phyloP scores from a whole-genome alignment of 2,888 invertebrate genomes.

The Cheilosia soror region DNA sequence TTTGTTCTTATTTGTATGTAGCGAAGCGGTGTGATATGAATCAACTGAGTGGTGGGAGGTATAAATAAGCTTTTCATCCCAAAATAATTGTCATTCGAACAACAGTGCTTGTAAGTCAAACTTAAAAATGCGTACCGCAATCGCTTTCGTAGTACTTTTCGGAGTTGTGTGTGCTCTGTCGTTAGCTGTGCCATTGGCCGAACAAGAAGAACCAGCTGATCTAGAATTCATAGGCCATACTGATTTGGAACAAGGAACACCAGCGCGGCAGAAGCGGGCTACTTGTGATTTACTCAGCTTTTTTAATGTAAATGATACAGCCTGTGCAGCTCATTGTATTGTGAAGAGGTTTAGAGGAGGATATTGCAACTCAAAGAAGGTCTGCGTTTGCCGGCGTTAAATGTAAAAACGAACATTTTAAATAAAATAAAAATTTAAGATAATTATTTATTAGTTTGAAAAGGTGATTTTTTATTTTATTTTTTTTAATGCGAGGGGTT shows the following conservation, averaged over 20 bases:
- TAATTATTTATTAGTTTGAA: no score
- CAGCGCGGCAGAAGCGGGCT: constrained; percentile 81
- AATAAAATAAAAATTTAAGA: no score
- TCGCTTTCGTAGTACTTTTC: constrained; percentile 67
- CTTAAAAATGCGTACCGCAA: constrained; percentile 43
- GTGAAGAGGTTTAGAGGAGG: constrained; percentile 81
- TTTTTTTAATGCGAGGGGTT: no score
- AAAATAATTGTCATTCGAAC: background rate
- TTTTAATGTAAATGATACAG: constrained; percentile 80
- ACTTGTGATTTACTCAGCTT: constrained; percentile 84
- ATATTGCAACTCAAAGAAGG: constrained; percentile 80
- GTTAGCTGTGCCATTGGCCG: constrained; percentile 45
- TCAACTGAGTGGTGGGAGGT: background rate
- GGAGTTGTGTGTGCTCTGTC: constrained; percentile 50
- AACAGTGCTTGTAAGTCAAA: background rate
- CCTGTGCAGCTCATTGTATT: constrained; percentile 83
- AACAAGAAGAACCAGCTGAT: constrained; percentile 29
- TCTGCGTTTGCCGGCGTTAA: constrained; percentile 82
- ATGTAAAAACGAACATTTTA: background rate
- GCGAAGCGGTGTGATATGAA: background rate
- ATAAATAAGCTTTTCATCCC: background rate
- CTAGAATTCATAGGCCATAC: constrained; percentile 42
- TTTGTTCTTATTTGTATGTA: background rate
- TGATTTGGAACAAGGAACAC: constrained; percentile 9
- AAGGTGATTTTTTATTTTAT: no score